phyloP scores from a whole-genome alignment of 2,113 vertebrate species.

The Campylomormyrus numenius region DNA sequence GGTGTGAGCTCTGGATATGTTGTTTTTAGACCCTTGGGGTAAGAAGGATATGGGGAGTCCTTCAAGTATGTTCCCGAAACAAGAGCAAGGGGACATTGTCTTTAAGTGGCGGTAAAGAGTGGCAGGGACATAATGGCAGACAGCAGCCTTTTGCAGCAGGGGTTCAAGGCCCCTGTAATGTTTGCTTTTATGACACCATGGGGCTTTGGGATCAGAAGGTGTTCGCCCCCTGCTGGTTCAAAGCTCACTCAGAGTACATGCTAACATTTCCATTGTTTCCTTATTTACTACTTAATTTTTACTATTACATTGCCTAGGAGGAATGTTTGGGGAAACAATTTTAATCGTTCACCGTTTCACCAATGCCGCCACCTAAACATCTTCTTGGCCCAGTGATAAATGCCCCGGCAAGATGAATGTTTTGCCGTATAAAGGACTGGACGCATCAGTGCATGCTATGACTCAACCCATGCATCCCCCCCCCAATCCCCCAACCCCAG shows the following conservation, averaged over 20 bases:
- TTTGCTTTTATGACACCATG: slow-evolving; percentile 32
- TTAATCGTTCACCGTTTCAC: too few species aligned
- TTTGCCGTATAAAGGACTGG: slow-evolving; percentile 49
- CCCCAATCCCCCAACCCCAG: slow-evolving; percentile 34
- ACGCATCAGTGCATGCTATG: slow-evolving; percentile 53
- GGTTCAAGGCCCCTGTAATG: slow-evolving; percentile 30
- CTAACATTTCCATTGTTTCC: slow-evolving; percentile 24
- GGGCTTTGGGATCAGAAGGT: slow-evolving; percentile 33
- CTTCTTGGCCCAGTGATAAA: slow-evolving; percentile 28
- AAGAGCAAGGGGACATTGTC: slow-evolving; percentile 30
- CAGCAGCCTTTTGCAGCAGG: slow-evolving; percentile 25
- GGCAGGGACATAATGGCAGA: slow-evolving; percentile 25
- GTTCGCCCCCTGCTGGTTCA: slow-evolving; percentile 24
- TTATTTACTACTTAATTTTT: slow-evolving; percentile 14
- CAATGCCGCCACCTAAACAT: neutral
- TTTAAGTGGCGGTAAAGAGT: slow-evolving; percentile 25
- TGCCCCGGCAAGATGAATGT: slow-evolving; percentile 48
- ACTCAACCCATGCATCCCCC: slow-evolving; percentile 34
- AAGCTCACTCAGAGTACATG: neutral
- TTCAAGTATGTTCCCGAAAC: slow-evolving; percentile 32
- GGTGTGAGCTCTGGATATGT: slow-evolving; percentile 57
- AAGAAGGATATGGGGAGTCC: slow-evolving; percentile 46
- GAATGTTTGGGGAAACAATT: neutral
- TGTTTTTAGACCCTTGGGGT: slow-evolving; percentile 56
- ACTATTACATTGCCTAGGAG: slow-evolving; percentile 8